Base-by-base conservation (phyloP, 2,888 invertebrate species). In the Apoda limacodes region DNA sequence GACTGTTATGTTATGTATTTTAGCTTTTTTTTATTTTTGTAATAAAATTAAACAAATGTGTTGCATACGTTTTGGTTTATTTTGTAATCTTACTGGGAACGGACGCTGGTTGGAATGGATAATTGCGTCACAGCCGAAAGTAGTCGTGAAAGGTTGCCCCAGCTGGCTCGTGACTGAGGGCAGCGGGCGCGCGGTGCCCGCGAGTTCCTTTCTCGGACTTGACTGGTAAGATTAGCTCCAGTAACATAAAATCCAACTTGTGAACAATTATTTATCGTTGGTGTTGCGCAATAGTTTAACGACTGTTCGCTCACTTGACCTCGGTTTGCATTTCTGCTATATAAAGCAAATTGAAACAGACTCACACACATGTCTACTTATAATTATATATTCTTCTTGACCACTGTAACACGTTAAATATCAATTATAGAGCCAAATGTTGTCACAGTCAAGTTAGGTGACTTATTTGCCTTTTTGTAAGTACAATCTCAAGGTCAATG, bases 1-100 rank as follows among this genome's bases (percentile, higher is more conserved):
- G 68, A 72, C 69, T 78, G 78, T 78, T 78, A 72, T 59, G 67
- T 75, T 70, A 71, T 74, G 65, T 74, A 70, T 72, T 63, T 60
- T 67, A 65, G 63, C 52, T 17, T 68, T 70, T 71, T 78, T 71
- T 74, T 65, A 45, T 50, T 66, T 64, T 56, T 71, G 67, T 72
- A 70, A 52, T 68, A 75, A 71, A 69, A 71, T 71, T 70, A 67
- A 53, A 53, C 60, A 64, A 50, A 60, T 66, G 62, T 69, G 63
- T 71, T 62, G 67, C 68, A 56, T 28, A 54, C 55, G 52, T 51
- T 54, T 43, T 49, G 61, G 60, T 65, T 61, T 60, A 64, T 65
- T 68, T 51, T 43, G 50, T 40, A 45, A 48, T 52, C 50, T 51
- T 49, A 45, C 43, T 43, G 46, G 51, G 50, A 50, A 46, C 41